These are phyloP conservation scores for Morone saxatilis DNA, from an alignment of 2,113 vertebrate genomes.

Conservation along the genomic window DNA sequence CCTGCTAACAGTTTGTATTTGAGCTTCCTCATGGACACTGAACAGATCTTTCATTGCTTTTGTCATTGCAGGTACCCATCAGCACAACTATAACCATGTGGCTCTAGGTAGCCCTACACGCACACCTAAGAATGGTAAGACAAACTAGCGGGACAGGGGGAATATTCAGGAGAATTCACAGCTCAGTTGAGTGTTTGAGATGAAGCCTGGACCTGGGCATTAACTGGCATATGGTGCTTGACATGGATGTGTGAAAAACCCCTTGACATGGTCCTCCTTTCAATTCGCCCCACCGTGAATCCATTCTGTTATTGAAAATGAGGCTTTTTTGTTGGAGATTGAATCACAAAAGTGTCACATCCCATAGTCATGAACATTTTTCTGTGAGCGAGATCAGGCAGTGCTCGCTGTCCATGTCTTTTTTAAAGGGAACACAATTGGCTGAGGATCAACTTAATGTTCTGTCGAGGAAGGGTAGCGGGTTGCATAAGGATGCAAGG, in stretches of 20 bases:
- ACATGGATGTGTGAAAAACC: slow-evolving; percentile 27
- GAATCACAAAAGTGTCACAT: slow-evolving; percentile 59
- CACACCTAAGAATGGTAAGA: slow-evolving; percentile 97
- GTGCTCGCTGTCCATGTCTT: slow-evolving; percentile 2
- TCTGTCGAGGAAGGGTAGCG: slow-evolving; percentile 32
- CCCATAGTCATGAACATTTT: slow-evolving; percentile 38
- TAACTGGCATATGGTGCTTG: slow-evolving; percentile 23
- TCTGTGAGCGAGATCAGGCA: slow-evolving; percentile 6
- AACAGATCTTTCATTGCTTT: slow-evolving; percentile 80
- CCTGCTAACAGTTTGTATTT: slow-evolving; percentile 53
- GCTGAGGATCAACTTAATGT: slow-evolving; percentile 34
- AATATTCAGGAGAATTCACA: not conserved
- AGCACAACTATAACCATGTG: slow-evolving; percentile 95
- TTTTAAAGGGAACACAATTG: slow-evolving; percentile 43
- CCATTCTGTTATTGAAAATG: slow-evolving; percentile 43
- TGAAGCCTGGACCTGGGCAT: not conserved
- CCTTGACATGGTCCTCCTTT: slow-evolving; percentile 37
- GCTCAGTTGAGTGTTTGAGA: slow-evolving; percentile 30
- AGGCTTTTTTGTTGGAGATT: slow-evolving; percentile 32
- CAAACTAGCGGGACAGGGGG: slow-evolving; percentile 17
- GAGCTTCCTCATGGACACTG: slow-evolving; percentile 59
- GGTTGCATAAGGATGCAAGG: slow-evolving; percentile 16
- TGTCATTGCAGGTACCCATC: slow-evolving; percentile 94
- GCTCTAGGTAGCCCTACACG: slow-evolving; percentile 93
- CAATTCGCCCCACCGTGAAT: slow-evolving; percentile 30